phyloP scores from a whole-genome alignment of 2,113 vertebrate species.

The Psephotus haematonotus region DNA sequence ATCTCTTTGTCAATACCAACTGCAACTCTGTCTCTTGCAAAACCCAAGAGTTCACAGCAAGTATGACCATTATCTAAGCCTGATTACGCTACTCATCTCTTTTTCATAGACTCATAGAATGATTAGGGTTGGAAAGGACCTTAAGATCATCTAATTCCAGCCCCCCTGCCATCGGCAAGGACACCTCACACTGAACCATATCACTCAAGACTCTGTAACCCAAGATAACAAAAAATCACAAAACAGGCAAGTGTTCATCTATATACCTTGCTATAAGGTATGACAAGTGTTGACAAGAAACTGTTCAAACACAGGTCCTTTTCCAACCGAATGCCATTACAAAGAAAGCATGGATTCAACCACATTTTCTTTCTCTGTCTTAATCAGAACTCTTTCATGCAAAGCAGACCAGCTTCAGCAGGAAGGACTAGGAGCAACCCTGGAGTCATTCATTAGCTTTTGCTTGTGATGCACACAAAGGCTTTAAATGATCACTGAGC shows the following conservation, averaged over 20 bases:
- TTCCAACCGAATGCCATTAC: background rate
- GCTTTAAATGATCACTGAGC: background rate
- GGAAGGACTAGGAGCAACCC: background rate
- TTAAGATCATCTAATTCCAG: background rate
- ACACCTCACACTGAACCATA: background rate
- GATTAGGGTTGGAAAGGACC: background rate
- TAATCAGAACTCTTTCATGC: background rate
- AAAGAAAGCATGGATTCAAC: background rate
- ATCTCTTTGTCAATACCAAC: background rate
- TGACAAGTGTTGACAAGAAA: background rate
- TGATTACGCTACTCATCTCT: background rate
- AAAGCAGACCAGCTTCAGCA: background rate
- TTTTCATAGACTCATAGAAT: background rate
- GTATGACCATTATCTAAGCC: background rate
- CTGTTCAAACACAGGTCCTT: background rate
- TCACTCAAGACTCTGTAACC: background rate
- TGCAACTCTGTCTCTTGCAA: background rate
- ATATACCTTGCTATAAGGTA: background rate
- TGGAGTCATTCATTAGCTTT: background rate
- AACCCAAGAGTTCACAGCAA: background rate
- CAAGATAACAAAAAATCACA: background rate
- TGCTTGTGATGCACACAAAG: background rate
- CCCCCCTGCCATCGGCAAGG: background rate
- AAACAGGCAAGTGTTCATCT: background rate
- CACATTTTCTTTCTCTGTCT: background rate